Evolutionary conservation across 2,888 invertebrate genomes (phyloP).

Genomic region (Nipponacmea schrenckii): DNA sequence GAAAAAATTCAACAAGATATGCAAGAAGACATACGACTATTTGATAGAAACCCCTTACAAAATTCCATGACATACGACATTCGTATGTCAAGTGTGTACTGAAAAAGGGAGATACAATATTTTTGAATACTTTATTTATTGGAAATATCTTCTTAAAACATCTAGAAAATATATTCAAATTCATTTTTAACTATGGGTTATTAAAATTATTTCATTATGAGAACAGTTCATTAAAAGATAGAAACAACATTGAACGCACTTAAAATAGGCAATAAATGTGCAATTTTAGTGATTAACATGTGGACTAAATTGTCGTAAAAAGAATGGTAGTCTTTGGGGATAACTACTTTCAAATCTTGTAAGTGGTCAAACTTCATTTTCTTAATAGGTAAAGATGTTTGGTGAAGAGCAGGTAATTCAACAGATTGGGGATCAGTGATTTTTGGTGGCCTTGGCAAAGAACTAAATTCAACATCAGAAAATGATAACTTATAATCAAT

Average conservation of each 20-base stretch:
- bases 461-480: no score
- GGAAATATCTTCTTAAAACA: background rate
- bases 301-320: background rate
- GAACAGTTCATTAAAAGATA: background rate
- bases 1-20: no score
- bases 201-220: background rate
- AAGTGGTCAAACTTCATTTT: slow-evolving; percentile 1
- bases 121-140: background rate
- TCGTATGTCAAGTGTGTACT: background rate
- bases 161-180: no score
- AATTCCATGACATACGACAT: background rate
- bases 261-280: no score
- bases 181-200: no score
- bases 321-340: background rate
- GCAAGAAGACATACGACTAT: background rate
- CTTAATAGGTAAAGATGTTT: no score
- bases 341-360: background rate
- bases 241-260: background rate
- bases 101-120: background rate
- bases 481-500: no score
- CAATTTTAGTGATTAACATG: no score
- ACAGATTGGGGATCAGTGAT: no score
- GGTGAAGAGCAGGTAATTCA: no score
- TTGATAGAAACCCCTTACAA: background rate
- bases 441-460: no score